Evolutionary conservation across 2,113 vertebrate species (phyloP).

Genomic region (Dolichallabes microphthalmus): DNA sequence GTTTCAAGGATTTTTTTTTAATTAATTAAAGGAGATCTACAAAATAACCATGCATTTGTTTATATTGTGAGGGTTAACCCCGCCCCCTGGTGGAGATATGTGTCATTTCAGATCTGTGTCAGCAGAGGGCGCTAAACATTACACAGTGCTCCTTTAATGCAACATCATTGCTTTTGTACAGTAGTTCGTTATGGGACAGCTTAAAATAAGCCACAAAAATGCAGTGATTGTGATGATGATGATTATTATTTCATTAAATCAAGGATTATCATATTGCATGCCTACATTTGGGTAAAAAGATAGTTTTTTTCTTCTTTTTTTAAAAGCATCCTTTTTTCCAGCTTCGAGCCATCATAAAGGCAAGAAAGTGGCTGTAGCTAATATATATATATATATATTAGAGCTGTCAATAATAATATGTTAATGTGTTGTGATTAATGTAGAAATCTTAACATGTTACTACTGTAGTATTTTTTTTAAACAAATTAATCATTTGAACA

Average conservation of each 20-base stretch:
- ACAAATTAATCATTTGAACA: no score
- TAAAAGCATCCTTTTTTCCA: not conserved
- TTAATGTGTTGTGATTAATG: no score
- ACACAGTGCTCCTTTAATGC: conserved; percentile 1
- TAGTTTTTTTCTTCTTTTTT: not conserved
- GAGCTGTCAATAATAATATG: no score
- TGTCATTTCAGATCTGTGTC: not conserved
- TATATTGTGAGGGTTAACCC: not conserved
- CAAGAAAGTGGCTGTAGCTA: conserved; percentile 6
- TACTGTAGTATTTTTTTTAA: no score
- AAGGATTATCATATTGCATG: conserved; percentile 45
- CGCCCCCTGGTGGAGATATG: not conserved
- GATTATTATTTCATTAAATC: conserved; percentile 21
- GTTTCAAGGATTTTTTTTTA: not conserved
- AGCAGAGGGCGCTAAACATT: conserved; percentile 14
- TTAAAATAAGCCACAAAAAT: conserved; percentile 38
- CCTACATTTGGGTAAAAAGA: conserved; percentile 39
- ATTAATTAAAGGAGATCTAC: not conserved
- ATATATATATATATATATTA: not conserved
- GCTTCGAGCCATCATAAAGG: not conserved
- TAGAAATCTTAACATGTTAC: no score
- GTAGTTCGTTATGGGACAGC: not conserved
- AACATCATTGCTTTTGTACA: not conserved
- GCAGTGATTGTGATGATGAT: conserved; percentile 19
- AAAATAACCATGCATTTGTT: not conserved